A percentile compares a stretch with the other conserved stretches of the same genome.
Conservation (phyloP, 2,797 vertebrate species). For the Leptoclinus maculatus region DNA sequence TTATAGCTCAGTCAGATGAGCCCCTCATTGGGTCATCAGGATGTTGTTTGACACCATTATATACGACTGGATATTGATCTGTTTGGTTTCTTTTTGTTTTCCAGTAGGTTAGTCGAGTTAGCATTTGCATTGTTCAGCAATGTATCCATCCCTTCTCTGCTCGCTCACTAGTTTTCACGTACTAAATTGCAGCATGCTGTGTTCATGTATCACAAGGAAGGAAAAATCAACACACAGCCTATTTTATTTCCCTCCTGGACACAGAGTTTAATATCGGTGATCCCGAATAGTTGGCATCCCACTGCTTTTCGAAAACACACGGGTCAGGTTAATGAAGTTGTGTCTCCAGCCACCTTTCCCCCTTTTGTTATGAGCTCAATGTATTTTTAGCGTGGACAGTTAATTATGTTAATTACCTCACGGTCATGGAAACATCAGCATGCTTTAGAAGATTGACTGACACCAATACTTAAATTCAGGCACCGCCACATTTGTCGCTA, state of each 20-base stretch:
- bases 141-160: neutral
- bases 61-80: neutral
- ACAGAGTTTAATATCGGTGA: neutral
- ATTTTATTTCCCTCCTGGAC: conserved; percentile 2
- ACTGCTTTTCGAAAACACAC: neutral
- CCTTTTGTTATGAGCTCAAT: conserved; percentile 4
- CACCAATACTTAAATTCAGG: neutral
- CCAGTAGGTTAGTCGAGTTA: neutral
- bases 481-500: neutral
- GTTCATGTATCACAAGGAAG: neutral
- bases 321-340: conserved; percentile 10
- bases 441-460: conserved; percentile 12
- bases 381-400: neutral
- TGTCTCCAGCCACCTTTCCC: conserved; percentile 9
- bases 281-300: conserved; percentile 1
- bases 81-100: neutral
- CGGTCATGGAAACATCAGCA: conserved; percentile 10
- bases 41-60: neutral
- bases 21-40: neutral
- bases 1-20: neutral
- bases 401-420: conserved; percentile 30
- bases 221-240: neutral
- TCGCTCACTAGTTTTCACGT: neutral
- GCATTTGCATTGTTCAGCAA: neutral
- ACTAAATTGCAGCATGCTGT: neutral